Evolutionary conservation across 2,113 vertebrate species (phyloP).

Genomic region (Pogonocichla stellata): DNA sequence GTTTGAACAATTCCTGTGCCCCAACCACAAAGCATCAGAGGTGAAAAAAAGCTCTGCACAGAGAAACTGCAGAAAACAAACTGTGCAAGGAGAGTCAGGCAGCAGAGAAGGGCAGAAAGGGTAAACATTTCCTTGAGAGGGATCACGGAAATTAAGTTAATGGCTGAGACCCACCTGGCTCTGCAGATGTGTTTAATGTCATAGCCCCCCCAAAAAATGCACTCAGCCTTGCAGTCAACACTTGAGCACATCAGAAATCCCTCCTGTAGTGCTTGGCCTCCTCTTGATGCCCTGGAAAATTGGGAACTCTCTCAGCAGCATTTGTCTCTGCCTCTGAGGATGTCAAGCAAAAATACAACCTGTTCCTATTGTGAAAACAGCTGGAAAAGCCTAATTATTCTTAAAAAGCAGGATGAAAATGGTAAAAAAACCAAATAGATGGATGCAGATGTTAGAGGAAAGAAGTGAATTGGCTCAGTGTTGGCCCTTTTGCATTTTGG

Average conservation of each 20-base stretch:
- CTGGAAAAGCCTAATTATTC: neutral
- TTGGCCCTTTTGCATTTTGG: neutral
- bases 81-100: rapidly evolving
- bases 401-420: neutral
- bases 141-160: neutral
- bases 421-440: neutral
- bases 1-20: neutral
- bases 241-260: neutral
- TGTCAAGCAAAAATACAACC: neutral
- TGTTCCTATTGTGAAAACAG: neutral
- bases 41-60: neutral
- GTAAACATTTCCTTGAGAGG: neutral
- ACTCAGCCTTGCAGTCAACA: neutral
- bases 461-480: neutral
- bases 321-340: neutral
- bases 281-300: neutral
- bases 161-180: neutral
- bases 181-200: neutral
- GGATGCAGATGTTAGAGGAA: neutral
- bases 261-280: neutral
- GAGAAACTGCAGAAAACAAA: neutral
- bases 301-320: neutral
- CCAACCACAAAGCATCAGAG: neutral
- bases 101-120: neutral
- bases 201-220: neutral